Base-by-base conservation (phyloP, 2,113 vertebrate species). In the Dunckerocampus dactyliophorus region DNA sequence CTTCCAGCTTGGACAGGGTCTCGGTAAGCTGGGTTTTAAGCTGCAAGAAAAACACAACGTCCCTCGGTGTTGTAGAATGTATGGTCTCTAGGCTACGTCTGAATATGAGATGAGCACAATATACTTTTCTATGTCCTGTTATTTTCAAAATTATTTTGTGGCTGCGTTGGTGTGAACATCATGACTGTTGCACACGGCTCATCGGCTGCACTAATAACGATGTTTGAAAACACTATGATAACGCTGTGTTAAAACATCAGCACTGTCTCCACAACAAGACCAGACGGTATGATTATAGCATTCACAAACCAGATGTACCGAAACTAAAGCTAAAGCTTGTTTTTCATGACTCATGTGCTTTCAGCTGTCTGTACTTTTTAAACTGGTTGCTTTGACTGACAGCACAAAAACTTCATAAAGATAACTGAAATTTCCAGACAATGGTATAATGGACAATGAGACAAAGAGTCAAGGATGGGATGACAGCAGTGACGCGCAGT, bases 11-110 rank as follows among this genome's bases (percentile, higher is more conserved):
- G 52, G 86, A 89, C 65, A 92, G 76, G 7, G 95, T 98, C 86
- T 94, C 85, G 0, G 89, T 93, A 69, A 99, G 90, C 84, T 93
- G 94, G 2, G 88, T 93, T 91, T 98, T 99, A 80, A 99, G 87
- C 97, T 99, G 84, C 39, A 91, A 91, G 17, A 6, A 58, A 72
- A 72, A 64, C 17, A 62, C 47, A 67, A 20, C 62, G 21, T 70
- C 1, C 75, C 34, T 22, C 8, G 19, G 19, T 37, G 13, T 15
- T 42, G 12, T 13, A 19, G 12, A 14, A 56, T 56, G 53, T 14
- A 56, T 13, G 3, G 52, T 54, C 34, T 15, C 28, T 22, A 19
- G 14, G 13, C 34, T 4, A 34, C n/a, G 6, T 43, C 39, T 43
- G 39, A 43, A 3, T 12, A 3, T 14, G 39, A 42, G 12, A 13